Evolutionary conservation across 2,797 vertebrate species (phyloP), one percentile per base, ranked within the genome.

Genomic region (Catostomus latipinnis): DNA sequence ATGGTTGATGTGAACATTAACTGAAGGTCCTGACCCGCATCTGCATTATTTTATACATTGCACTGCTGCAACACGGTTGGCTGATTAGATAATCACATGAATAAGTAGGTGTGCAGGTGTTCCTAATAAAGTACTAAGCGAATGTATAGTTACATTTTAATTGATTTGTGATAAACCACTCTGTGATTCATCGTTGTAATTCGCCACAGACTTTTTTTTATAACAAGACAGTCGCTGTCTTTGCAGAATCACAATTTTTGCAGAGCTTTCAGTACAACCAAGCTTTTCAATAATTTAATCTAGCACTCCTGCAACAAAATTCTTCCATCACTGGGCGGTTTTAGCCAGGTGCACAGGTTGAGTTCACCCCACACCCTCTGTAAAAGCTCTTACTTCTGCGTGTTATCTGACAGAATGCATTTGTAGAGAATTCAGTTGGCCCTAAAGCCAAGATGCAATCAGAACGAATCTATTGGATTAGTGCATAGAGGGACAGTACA

Each of bases 261-360:
- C 67, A 13, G 66, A 83, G 57, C 74, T 57, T 76, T 68, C 77
- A 76, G 76, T 81, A 81, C 87, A 88, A 89, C 83, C 82, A 82
- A 81, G 75, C 70, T 70, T 71, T 84, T 93, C 65, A 93, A 93
- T 93, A 88, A 93, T 94, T 93, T 83, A 93, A 14, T 78, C 16
- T 65, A 72, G 14, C 79, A 82, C 87, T 90, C 83, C 87, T 83
- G 85, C 83, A 80, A 84, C 86, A 90, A 74, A 83, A 86, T 90
- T 89, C 89, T 83, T 83, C 84, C 74, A 83, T 88, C 86, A 81
- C 73, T 54, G 63, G 68, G 76, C 75, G 58, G 83, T 81, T 84
- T 76, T 54, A 84, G 71, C 71, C 61, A 86, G 78, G 75, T 79
- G 83, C 80, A 65, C 65, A 58, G 57, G 61, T 57, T 50, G 63